Evolutionary conservation across 1,140 invertebrate species (phyloP), one percentile per base, ranked within the genome.

Genomic region (Drosophila pseudoobscura): DNA sequence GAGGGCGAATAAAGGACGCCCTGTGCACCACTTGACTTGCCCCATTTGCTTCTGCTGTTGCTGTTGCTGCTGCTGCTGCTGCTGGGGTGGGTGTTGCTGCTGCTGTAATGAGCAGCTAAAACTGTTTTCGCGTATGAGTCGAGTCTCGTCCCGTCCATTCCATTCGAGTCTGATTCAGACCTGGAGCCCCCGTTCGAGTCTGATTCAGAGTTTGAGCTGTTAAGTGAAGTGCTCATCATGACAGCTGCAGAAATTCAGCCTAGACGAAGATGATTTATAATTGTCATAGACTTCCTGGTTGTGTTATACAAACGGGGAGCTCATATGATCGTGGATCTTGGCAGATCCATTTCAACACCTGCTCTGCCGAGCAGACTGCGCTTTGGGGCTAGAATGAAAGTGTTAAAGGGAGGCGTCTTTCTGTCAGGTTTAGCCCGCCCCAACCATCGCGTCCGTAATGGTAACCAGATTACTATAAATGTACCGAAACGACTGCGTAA

Each of bases 261-360:
- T 65, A 69, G 78, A 64, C 82, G 65, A 82, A 78, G 80, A 85
- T 85, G 80, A 85, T 85, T 85, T 85, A 85, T 85, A 85, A 85
- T 87, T 85, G 80, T 85, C 80, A 82, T 85, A 78, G 82, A 85
- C 80, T 85, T 85, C 80, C 80, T 85, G 80, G 82, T 87, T 82
- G 63, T 63, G 61, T 72, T 84, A 78, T 64, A 75, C 49, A 56
- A 79, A 61, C 75, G 61, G 41, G 31, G 44, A 49, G 35, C 43
- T 51, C 24, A 26, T 26, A 26, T 35, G 58, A 45, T 76, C 70
- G 45, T 74, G 66, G 60, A 26, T 66, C 60, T 71, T 75, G 70
- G 60, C 80, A 75, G 55, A 84, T 87, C 70, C 41, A 80, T 84
- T 84, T 75, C 79, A 84, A 65, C 61, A 77, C 60, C 53, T 75